Evolutionary conservation across 2,888 invertebrate genomes (phyloP), one percentile per base, ranked within the genome.

Genomic region (Emmelina monodactyla): DNA sequence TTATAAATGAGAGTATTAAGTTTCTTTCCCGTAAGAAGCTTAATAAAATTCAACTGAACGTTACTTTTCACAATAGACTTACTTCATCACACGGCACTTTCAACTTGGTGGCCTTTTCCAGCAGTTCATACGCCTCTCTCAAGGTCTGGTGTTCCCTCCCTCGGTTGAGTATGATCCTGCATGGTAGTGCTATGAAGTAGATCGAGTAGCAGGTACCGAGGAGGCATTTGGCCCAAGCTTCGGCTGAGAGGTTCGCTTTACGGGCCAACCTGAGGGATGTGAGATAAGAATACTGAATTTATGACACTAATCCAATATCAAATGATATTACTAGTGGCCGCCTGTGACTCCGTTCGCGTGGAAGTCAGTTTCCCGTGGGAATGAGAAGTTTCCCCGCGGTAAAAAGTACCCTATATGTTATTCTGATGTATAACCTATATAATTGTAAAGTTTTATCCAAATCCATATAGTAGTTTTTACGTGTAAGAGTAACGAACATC

Each of bases 131-230:
- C 0, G 96, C 95, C 37, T 86, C 81, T 32, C 90, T 84, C 32
- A 97, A 65, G 0, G 86, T 84, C 2, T 89, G 87, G 46, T 90
- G 88, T 49, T 90, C 88, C 56, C 88, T 89, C 0, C 91, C 90
- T 1, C 86, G 81, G 48, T 82, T 85, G 59, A 85, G 76, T 57
- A 80, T 83, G 53, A 87, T 84, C 78, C 88, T 91, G 69, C 97
- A 92, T 14, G 99, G 98, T 45, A 99, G 81, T 50, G 96, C 90
- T 53, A 98, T 87, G 69, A 98, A 99, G 88, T 99, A 98, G 15
- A 99, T 82, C 22, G 97, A 94, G 60, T 92, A 93, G 57, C 93
- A 94, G 1, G 94, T 91, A 22, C 91, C 91, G 5, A 94, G 83
- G 13, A 94, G 72, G 64, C 92, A 95, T 65, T 91, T 91, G 3